Evolutionary conservation across 1,140 invertebrate species (phyloP), one percentile per base, ranked within the genome.

Genomic region (Pachypeltis micranthus): DNA sequence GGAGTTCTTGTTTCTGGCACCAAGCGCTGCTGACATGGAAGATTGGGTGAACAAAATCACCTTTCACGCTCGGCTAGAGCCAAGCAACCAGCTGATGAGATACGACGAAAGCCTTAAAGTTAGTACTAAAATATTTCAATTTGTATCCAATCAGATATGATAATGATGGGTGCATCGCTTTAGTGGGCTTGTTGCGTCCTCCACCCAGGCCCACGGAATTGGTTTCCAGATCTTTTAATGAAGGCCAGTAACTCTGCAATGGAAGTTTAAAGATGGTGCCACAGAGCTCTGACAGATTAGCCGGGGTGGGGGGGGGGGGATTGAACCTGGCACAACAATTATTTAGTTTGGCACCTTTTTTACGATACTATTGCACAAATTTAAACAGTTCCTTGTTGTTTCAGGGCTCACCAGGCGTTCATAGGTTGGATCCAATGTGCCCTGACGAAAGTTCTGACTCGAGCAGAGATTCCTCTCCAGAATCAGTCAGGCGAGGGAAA

Each of bases 21-120:
- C 82, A 0, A 83, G 78, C 59, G 80, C 84, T 44, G 81, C 83
- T 1, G 84, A 88, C 64, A 87, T 97, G 84, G 80, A 85, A 67
- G 90, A 96, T 59, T 99, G 96, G 96, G 84, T 96, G 1, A 86
- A 88, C 68, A 96, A 96, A 77, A 87, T 98, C 66, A 83, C 84
- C 31, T 96, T 96, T 80, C 92, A 95, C 74, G 93, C 95, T n/a
- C 81, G 83, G 69, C 76, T 96, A 63, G 89, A 91, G 24, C 93
- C 93, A 3, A 88, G 85, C 70, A 79, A 92, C 74, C 93, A 96
- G 74, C 78, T 95, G 0, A 78, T 91, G 27, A 89, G 89, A 69
- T 91, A 92, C 72, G 86, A 90, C 66, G 80, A 83, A 64, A 71
- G 72, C n/a, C 73, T 75, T 51, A 76, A 76, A 70, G 76, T 77